These are phyloP conservation scores for Drosophila meridiana DNA, from an alignment of 2,888 invertebrate species.

Conservation along the genomic window DNA sequence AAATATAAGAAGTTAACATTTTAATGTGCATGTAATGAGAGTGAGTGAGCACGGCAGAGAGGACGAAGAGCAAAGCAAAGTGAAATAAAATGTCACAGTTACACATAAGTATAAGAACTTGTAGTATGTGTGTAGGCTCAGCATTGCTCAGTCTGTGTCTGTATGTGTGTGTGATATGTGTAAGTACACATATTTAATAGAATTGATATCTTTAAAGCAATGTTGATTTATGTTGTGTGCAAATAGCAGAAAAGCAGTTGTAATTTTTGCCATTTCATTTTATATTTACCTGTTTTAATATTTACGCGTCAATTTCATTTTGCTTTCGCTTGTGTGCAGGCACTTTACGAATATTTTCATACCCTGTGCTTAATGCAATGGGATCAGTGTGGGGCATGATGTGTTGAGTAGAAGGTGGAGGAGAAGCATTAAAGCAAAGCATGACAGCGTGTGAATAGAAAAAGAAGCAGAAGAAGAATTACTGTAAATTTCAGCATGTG, in stretches of 20 bases:
- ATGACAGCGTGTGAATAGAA: background rate
- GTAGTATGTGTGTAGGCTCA: background rate
- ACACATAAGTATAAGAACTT: background rate
- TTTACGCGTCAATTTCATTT: constrained; percentile 68
- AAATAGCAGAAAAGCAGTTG: constrained; percentile 52
- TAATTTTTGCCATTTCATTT: constrained; percentile 57
- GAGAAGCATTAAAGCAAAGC: background rate
- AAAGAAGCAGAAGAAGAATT: background rate
- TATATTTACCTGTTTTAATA: constrained; percentile 56
- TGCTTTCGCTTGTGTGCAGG: constrained; percentile 50
- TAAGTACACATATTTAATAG: constrained; percentile 6
- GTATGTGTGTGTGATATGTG: background rate
- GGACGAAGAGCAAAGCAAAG: background rate
- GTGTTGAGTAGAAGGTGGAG: background rate
- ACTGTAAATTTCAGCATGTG: background rate
- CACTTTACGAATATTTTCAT: constrained; percentile 50
- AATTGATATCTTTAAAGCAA: constrained; percentile 34
- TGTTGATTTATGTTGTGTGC: constrained; percentile 46
- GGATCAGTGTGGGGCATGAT: background rate
- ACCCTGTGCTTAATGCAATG: background rate
- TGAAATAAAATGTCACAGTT: constrained; percentile 1
- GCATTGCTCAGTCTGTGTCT: too few relatives aligned
- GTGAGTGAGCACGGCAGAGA: background rate
- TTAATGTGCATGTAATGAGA: background rate
- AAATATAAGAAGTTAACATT: constrained; percentile 8